Evolutionary conservation across 2,113 vertebrate species (phyloP), one percentile per base, ranked within the genome.

Genomic region (Nyctereutes procyonoides): DNA sequence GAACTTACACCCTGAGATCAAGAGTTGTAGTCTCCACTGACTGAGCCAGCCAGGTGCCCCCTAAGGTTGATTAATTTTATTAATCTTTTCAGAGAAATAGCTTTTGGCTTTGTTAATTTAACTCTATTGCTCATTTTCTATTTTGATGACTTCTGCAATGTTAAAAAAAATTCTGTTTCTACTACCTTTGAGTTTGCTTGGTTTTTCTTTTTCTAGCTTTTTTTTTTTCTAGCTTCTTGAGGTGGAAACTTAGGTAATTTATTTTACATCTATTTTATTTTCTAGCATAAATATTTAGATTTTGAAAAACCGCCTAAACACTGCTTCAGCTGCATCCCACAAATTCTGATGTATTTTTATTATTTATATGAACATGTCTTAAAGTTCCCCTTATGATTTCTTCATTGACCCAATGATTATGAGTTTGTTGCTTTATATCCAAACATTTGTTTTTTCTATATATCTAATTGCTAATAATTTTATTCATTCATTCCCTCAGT

Each of bases 101-200:
- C 58, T 63, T 95, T 88, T 88, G 90, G 53, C 74, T 95, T 77
- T 90, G n/a, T 90, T n/a, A 62, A 71, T 93, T 95, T 90, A 76
- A 38, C 28, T 73, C 7, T 51, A 51, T 51, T 88, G 32, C 74
- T 90, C 22, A 32, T 96, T 90, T 65, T 83, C 74, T 60, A 60
- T 69, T 84, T 80, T 92, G 73, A n/a, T 77, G n/a, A 51, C 35
- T 94, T 92, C 56, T 89, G 30, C 51, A 84, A 20, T 62, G 43
- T 56, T 83, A 63, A 77, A 43, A 73, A 90, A 93, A 84, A 74
- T 11, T 8, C 8, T 76, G 30, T 38, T 80, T 81, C 35, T 76
- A 56, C 60, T 65, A 85, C 43, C 4, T 77, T 96, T 96, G 43
- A 24, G 12, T 91, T 93, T 77, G 51, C 69, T 38, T 88, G 88